These are phyloP conservation scores for Peromyscus melanophrys DNA, from an alignment of 2,797 vertebrate genomes.

Conservation along the genomic window DNA sequence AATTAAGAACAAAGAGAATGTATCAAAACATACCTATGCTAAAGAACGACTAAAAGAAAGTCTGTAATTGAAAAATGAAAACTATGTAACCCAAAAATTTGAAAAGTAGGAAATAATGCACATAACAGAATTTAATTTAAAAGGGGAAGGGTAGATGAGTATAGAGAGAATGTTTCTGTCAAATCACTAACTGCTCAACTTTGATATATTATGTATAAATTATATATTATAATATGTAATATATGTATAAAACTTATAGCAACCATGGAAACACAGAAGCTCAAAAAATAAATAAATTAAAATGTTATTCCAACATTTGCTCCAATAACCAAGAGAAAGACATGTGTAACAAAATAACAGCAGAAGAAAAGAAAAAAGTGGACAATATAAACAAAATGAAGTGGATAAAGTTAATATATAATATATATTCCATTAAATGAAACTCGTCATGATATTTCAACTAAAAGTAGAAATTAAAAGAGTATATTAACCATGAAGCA, in stretches of 20 bases:
- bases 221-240: no score
- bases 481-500: neutral
- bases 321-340: neutral
- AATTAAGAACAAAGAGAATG: neutral
- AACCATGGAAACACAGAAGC: slow-evolving; percentile 4
- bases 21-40: neutral
- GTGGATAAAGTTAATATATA: neutral
- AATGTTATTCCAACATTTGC: neutral
- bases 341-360: neutral
- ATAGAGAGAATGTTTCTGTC: neutral
- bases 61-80: neutral
- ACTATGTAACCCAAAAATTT: neutral
- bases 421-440: neutral
- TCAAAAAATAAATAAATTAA: slow-evolving; percentile 26
- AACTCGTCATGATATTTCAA: neutral
- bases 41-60: neutral
- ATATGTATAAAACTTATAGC: neutral
- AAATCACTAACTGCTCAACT: neutral
- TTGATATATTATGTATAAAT: neutral
- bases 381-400: neutral
- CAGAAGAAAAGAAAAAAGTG: neutral
- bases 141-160: neutral
- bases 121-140: neutral
- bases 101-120: neutral
- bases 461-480: neutral